These are phyloP conservation scores for Engraulis encrasicolus DNA, from an alignment of 2,113 vertebrate species.

Conservation along the genomic window DNA sequence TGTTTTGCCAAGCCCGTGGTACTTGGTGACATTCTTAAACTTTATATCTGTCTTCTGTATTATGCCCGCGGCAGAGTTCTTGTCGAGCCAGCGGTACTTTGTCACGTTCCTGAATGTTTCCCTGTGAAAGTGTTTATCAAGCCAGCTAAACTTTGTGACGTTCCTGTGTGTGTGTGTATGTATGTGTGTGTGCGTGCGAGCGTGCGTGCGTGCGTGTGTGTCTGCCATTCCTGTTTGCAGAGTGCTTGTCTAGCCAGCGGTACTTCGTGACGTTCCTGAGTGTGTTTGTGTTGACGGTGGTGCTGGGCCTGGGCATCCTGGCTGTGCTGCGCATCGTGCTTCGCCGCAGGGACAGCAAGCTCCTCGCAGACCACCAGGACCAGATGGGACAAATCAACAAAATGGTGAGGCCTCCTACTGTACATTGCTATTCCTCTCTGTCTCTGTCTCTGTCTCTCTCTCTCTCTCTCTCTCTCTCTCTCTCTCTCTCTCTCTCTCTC, in stretches of 20 bases:
- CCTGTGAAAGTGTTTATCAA: too few species aligned
- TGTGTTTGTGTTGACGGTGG: slow-evolving; percentile 89
- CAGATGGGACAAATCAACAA: slow-evolving; percentile 76
- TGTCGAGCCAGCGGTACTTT: too few species aligned
- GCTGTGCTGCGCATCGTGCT: slow-evolving; percentile 85
- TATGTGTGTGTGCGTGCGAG: too few species aligned
- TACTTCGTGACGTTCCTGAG: slow-evolving; percentile 90
- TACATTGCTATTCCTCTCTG: slow-evolving; percentile 9
- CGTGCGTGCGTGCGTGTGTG: neutral
- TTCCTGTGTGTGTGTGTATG: too few species aligned
- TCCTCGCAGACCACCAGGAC: slow-evolving; percentile 73
- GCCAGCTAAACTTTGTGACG: too few species aligned
- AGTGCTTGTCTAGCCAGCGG: slow-evolving; percentile 81
- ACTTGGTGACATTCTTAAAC: too few species aligned
- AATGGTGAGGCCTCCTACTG: slow-evolving; percentile 78
- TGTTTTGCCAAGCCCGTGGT: too few species aligned
- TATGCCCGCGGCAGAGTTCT: too few species aligned
- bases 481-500: neutral
- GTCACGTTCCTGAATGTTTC: too few species aligned
- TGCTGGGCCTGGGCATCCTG: slow-evolving; percentile 88
- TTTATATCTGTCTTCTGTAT: too few species aligned
- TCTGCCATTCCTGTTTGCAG: slow-evolving; percentile 76
- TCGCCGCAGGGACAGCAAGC: slow-evolving; percentile 75
- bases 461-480: neutral
- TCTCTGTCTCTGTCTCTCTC: too few species aligned